phyloP scores from a whole-genome alignment of 2,113 vertebrate species.

The Pimephales promelas region DNA sequence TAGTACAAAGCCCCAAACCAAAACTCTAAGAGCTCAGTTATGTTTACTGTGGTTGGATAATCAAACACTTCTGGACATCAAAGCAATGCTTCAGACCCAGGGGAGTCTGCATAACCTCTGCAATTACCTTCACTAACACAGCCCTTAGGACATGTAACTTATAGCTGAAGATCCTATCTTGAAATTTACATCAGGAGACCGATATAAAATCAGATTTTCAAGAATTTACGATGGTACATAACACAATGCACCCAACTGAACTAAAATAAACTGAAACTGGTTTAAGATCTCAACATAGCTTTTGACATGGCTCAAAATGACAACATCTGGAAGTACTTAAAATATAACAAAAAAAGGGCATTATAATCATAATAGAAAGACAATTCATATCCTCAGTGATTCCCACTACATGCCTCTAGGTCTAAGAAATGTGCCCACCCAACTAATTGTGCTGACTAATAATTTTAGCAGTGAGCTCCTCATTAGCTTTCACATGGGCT shows the following conservation, averaged over 20 bases:
- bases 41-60: constrained; percentile 40
- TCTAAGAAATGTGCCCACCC: constrained; percentile 2
- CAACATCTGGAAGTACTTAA: constrained; percentile 1
- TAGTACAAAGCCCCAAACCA: constrained; percentile 1
- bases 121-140: constrained; percentile 36
- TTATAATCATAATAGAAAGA: not conserved
- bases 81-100: constrained; percentile 34
- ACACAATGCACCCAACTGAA: not conserved
- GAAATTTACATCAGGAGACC: constrained; percentile 2
- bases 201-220: not conserved
- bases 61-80: constrained; percentile 45
- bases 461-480: constrained; percentile 14
- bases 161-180: constrained; percentile 16
- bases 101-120: constrained; percentile 38
- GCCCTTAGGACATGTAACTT: constrained; percentile 35
- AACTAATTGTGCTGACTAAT: constrained; percentile 25
- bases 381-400: not conserved
- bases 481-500: constrained; percentile 5
- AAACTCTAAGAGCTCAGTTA: constrained; percentile 31
- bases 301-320: not conserved
- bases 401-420: not conserved
- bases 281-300: not conserved
- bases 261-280: not conserved
- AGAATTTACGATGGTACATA: not conserved
- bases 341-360: not conserved